Percentiles rank a stretch among this genome's conserved stretches.
Conservation (phyloP, 1,140 invertebrate species). For the Marisa cornuarietis region DNA sequence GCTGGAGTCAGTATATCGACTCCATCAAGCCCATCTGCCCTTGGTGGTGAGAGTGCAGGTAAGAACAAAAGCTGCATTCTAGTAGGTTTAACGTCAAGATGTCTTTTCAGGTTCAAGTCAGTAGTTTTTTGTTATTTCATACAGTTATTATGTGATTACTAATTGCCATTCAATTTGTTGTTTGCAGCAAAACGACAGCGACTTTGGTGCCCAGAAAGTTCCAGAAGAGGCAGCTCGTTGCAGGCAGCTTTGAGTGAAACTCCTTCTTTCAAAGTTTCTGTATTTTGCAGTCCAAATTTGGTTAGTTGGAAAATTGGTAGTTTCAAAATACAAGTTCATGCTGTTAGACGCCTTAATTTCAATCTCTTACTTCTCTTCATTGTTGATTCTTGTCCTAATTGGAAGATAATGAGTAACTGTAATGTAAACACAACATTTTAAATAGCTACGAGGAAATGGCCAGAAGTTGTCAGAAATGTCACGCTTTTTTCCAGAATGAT, state of each 20-base stretch:
- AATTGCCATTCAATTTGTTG: background rate
- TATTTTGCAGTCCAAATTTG: slow-evolving; percentile 41
- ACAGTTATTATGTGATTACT: background rate
- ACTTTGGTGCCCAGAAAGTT: slow-evolving; percentile 28
- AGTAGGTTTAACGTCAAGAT: background rate
- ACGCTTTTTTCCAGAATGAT: slow-evolving; percentile 32
- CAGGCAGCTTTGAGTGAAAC: slow-evolving; percentile 24
- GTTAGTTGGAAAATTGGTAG: slow-evolving; percentile 25
- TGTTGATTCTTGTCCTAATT: background rate
- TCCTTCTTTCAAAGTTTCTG: slow-evolving; percentile 44
- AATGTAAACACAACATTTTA: background rate
- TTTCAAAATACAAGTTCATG: background rate
- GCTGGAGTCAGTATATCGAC: too few species aligned
- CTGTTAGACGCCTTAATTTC: too few species aligned
- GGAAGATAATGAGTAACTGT: background rate
- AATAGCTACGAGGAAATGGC: background rate
- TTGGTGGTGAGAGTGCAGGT: background rate
- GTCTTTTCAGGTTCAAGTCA: background rate
- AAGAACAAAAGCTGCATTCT: background rate
- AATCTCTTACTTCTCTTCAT: too few species aligned
- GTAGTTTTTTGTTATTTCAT: background rate
- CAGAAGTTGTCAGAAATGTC: background rate
- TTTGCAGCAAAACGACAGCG: slow-evolving; percentile 11
- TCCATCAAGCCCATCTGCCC: background rate
- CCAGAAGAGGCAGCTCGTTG: background rate